phyloP scores from a whole-genome alignment of 2,797 vertebrate genomes.

The Anguilla megastoma region DNA sequence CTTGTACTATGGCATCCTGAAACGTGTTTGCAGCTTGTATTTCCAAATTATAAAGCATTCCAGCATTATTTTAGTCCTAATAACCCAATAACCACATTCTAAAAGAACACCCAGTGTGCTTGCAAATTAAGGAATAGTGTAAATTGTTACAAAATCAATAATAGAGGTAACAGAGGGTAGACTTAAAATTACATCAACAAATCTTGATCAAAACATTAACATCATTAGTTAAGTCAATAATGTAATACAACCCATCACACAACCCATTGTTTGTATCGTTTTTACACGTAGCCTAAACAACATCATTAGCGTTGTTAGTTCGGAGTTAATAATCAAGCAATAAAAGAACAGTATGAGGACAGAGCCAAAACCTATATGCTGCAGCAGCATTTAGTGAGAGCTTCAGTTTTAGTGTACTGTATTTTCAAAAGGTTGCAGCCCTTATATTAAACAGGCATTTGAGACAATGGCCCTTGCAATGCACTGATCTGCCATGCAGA shows the following conservation, averaged over 20 bases:
- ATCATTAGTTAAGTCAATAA: background rate
- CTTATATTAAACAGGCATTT: background rate
- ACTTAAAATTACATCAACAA: background rate
- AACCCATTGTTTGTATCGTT: background rate
- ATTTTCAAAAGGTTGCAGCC: background rate
- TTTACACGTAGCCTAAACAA: background rate
- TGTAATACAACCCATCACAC: background rate
- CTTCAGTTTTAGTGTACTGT: background rate
- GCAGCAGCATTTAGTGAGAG: background rate
- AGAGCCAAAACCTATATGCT: background rate
- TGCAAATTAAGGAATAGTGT: no score
- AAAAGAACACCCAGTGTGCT: background rate
- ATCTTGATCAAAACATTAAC: background rate
- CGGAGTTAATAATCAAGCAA: background rate
- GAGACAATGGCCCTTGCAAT: background rate
- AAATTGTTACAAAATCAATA: background rate
- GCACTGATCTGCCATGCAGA: constrained; percentile 13
- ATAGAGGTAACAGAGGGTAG: background rate
- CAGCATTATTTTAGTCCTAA: background rate
- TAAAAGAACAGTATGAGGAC: background rate
- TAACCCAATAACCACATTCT: no score
- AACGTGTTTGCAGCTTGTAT: background rate
- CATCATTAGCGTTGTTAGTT: background rate
- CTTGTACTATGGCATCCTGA: background rate
- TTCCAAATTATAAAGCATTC: background rate